Base-by-base conservation (phyloP, 2,888 invertebrate species). In the Coleophora deauratella region DNA sequence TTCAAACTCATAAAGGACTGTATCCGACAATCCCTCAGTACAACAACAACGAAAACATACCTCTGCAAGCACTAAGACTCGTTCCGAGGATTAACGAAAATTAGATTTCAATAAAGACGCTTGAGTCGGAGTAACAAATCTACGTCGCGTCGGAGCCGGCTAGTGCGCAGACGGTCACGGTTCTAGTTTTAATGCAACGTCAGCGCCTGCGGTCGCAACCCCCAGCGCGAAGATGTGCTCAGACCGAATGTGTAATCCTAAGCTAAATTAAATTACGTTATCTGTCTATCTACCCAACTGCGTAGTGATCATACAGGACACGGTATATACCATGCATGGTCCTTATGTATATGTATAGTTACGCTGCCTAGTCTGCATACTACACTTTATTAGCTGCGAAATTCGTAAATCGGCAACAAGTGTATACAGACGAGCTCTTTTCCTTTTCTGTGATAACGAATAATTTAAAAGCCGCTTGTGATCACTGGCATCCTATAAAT, bases 91-190 rank as follows among this genome's bases (percentile, higher is more conserved):
- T 82, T 82, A 82, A 67, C 74, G 78, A 80, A 82, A 82, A 84
- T 82, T 81, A 78, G 77, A 82, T 84, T 84, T 81, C 84, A 81
- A 82, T 82, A 81, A 21, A 82, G 80, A 81, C 75, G 80, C 67
- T 76, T 74, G 76, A 72, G 66, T 59, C 72, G 69, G 66, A 58
- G 68, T 65, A 66, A 72, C 73, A 72, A 73, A 75, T 71, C 75
- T 69, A 69, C 73, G 69, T 65, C 63, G 68, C 73, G 69, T 65
- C 63, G 68, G 69, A 75, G 72, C 73, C 67, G 71, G 62, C 67
- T 66, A 72, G 66, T 63, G 66, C 66, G 59, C 68, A 69, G 75
- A 73, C 72, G 73, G 76, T 74, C 79, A 80, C 75, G 77, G 66
- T 73, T 62, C 64, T 69, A 65, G 65, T 72, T 71, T 66, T 69